Evolutionary conservation across 35 echinoderm and acorn worm genomes (phyloP).

Genomic region (Chiridota heheva): DNA sequence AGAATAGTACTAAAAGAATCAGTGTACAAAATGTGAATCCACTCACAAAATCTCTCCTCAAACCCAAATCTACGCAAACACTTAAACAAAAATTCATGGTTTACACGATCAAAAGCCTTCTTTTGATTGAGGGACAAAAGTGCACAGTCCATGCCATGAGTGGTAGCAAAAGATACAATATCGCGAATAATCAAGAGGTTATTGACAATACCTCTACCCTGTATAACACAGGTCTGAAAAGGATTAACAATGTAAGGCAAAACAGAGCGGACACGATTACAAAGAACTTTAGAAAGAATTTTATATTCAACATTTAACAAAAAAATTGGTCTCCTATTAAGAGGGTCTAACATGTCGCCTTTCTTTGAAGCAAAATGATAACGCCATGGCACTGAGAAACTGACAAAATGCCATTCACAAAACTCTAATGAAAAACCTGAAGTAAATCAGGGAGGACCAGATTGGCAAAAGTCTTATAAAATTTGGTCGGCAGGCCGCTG

Average conservation of each 20-base stretch:
- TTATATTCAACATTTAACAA: constrained; percentile 55
- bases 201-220: constrained; percentile 28
- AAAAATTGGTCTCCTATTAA: constrained; percentile 27
- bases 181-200: constrained; percentile 40
- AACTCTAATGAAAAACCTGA: constrained; percentile 17
- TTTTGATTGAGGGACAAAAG: constrained; percentile 37
- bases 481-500: constrained; percentile 54
- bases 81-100: constrained; percentile 9
- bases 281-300: constrained; percentile 16
- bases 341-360: constrained; percentile 13
- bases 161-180: constrained; percentile 16
- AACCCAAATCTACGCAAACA: constrained; percentile 40
- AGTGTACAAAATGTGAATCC: constrained; percentile 27
- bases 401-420: not conserved
- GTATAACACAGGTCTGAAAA: constrained; percentile 31
- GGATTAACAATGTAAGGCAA: constrained; percentile 15
- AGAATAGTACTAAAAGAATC: constrained; percentile 4
- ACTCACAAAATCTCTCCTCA: constrained; percentile 31
- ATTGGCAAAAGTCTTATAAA: constrained; percentile 39
- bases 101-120: no score
- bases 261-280: not conserved
- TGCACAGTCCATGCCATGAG: constrained; percentile 11
- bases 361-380: constrained; percentile 35
- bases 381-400: constrained; percentile 24
- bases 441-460: constrained; percentile 33